Conservation (phyloP, 2,797 vertebrate species). For the Brachyalestes nurse region DNA sequence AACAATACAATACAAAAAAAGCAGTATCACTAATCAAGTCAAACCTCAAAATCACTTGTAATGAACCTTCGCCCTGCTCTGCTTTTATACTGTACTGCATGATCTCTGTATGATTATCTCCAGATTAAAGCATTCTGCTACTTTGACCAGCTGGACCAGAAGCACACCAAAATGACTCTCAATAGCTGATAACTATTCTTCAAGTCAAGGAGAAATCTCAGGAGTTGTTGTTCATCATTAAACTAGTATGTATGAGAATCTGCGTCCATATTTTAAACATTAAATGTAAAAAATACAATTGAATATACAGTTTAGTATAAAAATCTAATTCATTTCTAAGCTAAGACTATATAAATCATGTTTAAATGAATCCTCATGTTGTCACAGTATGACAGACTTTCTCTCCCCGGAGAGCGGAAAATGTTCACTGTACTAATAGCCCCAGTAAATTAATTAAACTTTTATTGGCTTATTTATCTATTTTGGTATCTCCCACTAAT, state of each 20-base stretch:
- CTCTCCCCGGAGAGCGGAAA: neutral
- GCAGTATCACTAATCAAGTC: too few relatives aligned
- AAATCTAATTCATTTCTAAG: neutral
- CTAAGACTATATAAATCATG: neutral
- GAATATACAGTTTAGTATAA: neutral
- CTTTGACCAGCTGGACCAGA: neutral
- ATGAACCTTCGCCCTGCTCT: too few relatives aligned
- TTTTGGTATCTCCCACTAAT: constrained; percentile 42
- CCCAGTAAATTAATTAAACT: constrained; percentile 45
- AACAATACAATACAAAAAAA: too few relatives aligned
- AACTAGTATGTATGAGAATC: neutral
- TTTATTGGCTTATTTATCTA: constrained; percentile 47
- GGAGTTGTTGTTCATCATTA: neutral
- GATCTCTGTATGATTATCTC: too few relatives aligned
- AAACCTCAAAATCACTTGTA: too few relatives aligned
- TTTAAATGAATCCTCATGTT: constrained; percentile 19
- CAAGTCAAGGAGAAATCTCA: neutral
- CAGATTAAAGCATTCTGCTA: neutral
- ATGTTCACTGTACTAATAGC: neutral
- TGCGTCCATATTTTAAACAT: neutral
- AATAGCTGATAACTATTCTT: neutral
- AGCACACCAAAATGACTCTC: neutral
- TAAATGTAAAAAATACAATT: neutral
- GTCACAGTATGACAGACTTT: constrained; percentile 1
- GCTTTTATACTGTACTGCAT: too few relatives aligned